Base-by-base conservation (phyloP, 2,113 vertebrate genomes). In the Stictonetta naevosa region DNA sequence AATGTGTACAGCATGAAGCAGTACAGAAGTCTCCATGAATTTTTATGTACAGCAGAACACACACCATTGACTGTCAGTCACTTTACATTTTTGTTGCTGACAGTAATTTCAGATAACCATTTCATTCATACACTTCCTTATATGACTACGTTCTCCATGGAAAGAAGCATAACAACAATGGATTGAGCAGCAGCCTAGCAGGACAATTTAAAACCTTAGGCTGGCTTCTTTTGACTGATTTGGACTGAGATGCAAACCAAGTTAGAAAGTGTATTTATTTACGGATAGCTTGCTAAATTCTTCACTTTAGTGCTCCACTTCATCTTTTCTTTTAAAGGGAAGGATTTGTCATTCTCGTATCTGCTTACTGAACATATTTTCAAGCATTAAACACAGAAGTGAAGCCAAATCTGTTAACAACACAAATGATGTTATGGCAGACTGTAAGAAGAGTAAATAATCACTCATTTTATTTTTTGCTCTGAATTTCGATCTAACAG, bases 161-260 rank as follows among this genome's bases (percentile, higher is more conserved):
- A 79, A 40, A 77, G 23, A 85, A 91, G 46, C 7, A 5, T 28
- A 69, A 90, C 1, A 2, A 21, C 18, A 60, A n/a, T 6, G 2
- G 53, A 79, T 46, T 4, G 2, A 42, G 52, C 56, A 53, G 66
- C 36, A 88, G 56, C 21, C 62, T 29, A 34, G 64, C 82, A 52
- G 50, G 46, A 22, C 67, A 73, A 85, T 73, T 78, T 71, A 90
- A 74, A 89, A 69, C 36, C 21, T 38, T 72, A n/a, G 42, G 28
- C 50, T 95, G 42, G 31, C n/a, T 95, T 63, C 72, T 90, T 93
- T 88, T 91, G 74, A 83, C 60, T 42, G n/a, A 56, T 86, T 77
- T 62, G 19, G 44, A 55, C 42, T 64, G n/a, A 71, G 71, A 63
- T 34, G 60, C n/a, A 55, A 85, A 88, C 18, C 21, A 80, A 75